Percentiles rank a stretch among this genome's conserved stretches.
Evolutionary conservation across 2,113 vertebrate genomes (phyloP).

Genomic region (Aphyosemion australe): DNA sequence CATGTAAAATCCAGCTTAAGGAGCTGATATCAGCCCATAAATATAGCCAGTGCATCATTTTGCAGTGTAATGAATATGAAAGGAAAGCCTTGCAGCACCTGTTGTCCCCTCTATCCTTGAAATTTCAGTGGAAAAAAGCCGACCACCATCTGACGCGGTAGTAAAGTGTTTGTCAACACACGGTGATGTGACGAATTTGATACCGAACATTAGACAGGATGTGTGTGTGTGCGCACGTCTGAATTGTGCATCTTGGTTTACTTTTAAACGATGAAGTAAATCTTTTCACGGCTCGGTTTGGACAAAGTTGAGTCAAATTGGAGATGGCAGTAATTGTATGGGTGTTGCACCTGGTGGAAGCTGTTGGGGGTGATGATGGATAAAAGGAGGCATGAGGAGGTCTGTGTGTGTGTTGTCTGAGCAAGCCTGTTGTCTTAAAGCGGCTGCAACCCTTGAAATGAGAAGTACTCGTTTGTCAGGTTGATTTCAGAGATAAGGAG

Average conservation of each 20-base stretch:
- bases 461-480: neutral
- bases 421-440: conserved; percentile 12
- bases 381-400: neutral
- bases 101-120: conserved; percentile 59
- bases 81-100: conserved; percentile 68
- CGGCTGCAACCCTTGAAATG: conserved; percentile 9
- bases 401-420: neutral
- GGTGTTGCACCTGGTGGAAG: conserved; percentile 18
- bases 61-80: conserved; percentile 74
- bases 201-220: conserved; percentile 54
- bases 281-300: conserved; percentile 41
- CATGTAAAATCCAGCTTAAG: conserved; percentile 67
- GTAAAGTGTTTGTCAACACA: conserved; percentile 76
- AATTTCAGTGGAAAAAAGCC: conserved; percentile 66
- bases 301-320: conserved; percentile 22
- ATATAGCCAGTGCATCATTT: conserved; percentile 79
- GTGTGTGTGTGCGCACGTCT: conserved; percentile 7
- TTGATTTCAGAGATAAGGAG: neutral
- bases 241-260: conserved; percentile 49
- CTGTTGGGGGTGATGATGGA: conserved; percentile 1
- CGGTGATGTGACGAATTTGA: conserved; percentile 55
- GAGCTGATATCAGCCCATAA: conserved; percentile 78
- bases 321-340: conserved; percentile 17
- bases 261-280: conserved; percentile 4
- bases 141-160: conserved; percentile 38